These are phyloP conservation scores for Pavo muticus DNA, from an alignment of 2,113 vertebrate species.

Conservation along the genomic window DNA sequence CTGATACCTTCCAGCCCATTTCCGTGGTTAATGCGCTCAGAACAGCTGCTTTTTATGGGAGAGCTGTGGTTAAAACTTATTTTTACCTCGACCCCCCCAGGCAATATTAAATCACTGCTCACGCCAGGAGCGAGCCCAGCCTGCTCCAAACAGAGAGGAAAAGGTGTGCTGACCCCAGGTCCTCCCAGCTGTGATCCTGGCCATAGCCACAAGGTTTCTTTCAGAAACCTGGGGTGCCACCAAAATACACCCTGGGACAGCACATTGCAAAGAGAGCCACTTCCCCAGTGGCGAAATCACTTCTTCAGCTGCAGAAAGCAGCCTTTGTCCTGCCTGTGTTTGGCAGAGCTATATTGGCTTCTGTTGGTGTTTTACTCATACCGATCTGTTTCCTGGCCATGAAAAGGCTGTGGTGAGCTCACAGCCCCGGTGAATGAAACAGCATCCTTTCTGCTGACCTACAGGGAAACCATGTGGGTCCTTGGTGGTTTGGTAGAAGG, in stretches of 20 bases:
- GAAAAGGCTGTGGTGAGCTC: neutral
- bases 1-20: neutral
- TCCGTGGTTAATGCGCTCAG: neutral
- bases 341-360: neutral
- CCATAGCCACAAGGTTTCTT: neutral
- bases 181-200: neutral
- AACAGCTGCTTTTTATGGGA: neutral
- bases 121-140: accelerated
- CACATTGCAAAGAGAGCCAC: neutral
- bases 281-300: neutral
- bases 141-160: neutral
- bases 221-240: neutral
- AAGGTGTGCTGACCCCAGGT: neutral
- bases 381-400: accelerated
- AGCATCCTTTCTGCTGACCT: neutral
- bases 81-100: neutral
- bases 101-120: neutral
- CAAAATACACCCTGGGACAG: neutral
- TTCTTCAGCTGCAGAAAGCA: neutral
- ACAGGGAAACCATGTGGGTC: neutral
- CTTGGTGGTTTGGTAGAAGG: neutral
- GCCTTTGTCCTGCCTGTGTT: neutral
- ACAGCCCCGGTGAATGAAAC: neutral
- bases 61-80: neutral
- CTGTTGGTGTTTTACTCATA: neutral